These are phyloP conservation scores for Forbesichthys papilliferus DNA, from an alignment of 2,113 vertebrate species.

Conservation along the genomic window DNA sequence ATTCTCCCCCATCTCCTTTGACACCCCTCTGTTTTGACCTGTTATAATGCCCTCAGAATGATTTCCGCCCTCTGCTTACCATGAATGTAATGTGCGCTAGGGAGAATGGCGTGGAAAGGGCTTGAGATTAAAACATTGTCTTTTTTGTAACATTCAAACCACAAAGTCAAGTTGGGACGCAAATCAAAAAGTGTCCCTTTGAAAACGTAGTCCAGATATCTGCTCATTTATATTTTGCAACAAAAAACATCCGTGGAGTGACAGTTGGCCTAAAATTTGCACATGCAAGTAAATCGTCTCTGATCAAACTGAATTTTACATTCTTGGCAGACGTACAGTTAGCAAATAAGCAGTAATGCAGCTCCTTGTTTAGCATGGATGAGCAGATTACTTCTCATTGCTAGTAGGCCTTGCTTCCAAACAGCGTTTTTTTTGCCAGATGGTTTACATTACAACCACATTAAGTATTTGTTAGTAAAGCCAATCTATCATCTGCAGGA, in stretches of 20 bases:
- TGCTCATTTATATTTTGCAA: neutral
- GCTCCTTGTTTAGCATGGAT: slow-evolving; percentile 14
- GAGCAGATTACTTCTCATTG: neutral
- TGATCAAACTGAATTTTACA: slow-evolving; percentile 14
- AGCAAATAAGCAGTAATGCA: slow-evolving; percentile 2
- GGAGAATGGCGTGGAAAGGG: no score
- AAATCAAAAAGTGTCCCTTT: no score
- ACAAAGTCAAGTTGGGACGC: no score
- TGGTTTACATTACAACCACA: slow-evolving; percentile 32
- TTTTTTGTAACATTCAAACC: no score
- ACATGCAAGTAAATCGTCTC: neutral
- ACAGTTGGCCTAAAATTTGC: neutral
- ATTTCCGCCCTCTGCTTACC: no score
- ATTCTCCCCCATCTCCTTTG: neutral
- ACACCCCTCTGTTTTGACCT: neutral
- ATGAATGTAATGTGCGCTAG: no score
- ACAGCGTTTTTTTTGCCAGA: slow-evolving; percentile 1
- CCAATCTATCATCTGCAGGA: neutral
- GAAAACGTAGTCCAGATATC: no score
- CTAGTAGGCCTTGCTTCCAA: neutral
- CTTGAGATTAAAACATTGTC: no score
- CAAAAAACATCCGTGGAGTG: no score
- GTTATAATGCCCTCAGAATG: no score
- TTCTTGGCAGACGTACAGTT: slow-evolving; percentile 9
- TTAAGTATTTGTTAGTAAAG: neutral